A percentile compares a stretch with the other conserved stretches of the same genome.
phyloP scores from a whole-genome alignment of 2,888 invertebrate species.

The Leucophenga montana region DNA sequence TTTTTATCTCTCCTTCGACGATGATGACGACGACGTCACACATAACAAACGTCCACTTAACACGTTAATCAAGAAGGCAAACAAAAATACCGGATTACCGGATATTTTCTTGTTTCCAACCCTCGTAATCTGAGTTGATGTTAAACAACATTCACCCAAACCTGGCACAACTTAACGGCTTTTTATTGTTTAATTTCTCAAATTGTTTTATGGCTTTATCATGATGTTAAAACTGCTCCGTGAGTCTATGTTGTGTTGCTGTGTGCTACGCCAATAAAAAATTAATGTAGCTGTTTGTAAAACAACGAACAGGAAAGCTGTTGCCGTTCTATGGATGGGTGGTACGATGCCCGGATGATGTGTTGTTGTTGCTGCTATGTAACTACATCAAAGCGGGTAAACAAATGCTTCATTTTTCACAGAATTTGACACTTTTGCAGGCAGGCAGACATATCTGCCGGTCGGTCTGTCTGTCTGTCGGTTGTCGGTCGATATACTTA shows the following conservation, averaged over 20 bases:
- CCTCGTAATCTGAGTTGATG: conserved; percentile 26
- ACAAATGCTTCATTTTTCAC: conserved; percentile 64
- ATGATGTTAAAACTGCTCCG: conserved; percentile 5
- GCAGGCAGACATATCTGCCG: conserved; percentile 25
- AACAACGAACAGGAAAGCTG: no score
- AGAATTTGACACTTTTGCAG: conserved; percentile 64
- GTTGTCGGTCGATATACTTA: not conserved
- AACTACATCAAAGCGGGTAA: conserved; percentile 37
- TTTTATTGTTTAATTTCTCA: conserved; percentile 67
- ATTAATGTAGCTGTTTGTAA: conserved; percentile 49
- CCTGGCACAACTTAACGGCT: conserved; percentile 61
- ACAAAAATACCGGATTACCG: conserved; percentile 31
- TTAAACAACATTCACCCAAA: no score
- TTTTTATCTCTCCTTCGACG: not conserved
- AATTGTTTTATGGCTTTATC: conserved; percentile 67
- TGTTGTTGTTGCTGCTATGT: not conserved
- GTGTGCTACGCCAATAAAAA: conserved; percentile 66
- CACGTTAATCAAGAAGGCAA: conserved; percentile 61
- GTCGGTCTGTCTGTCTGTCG: conserved; percentile 11
- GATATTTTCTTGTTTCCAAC: not conserved
- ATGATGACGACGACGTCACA: not conserved
- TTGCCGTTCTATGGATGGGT: no score
- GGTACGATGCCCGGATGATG: conserved; percentile 8
- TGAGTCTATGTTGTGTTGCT: not conserved
- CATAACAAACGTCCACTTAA: conserved; percentile 14